A percentile compares a stretch with the other conserved stretches of the same genome.
Evolutionary conservation across 2,888 invertebrate species (phyloP).

Genomic region (Eupithecia inturbata): DNA sequence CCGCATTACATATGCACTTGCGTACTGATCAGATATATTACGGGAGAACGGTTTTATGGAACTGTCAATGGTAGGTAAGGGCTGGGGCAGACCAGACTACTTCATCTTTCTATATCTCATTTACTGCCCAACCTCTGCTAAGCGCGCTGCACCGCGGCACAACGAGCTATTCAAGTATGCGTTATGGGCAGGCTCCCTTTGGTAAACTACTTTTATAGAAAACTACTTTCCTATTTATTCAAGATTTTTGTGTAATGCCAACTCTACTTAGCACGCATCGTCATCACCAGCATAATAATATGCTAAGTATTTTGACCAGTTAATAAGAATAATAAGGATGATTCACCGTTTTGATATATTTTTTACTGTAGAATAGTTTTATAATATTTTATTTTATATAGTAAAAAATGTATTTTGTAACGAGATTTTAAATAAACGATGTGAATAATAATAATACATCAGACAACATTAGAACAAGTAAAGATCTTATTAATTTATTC

Average conservation of each 20-base stretch:
- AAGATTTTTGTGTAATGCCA: background rate
- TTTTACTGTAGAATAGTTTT: no score
- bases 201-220: background rate
- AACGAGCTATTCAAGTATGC: background rate
- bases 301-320: no score
- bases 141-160: background rate
- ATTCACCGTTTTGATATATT: no score
- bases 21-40: constrained; percentile 25
- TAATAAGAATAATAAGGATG: no score
- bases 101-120: background rate
- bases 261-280: no score
- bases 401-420: no score
- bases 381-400: no score
- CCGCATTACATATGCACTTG: constrained; percentile 10
- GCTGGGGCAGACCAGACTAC: background rate
- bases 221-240: background rate
- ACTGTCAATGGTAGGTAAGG: constrained; percentile 19
- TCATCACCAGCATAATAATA: no score
- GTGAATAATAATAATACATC: no score
- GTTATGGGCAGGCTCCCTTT: background rate
- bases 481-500: no score
- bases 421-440: no score
- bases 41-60: constrained; percentile 21
- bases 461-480: no score
- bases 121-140: background rate